Percentiles rank a stretch among this genome's conserved stretches.
Evolutionary conservation across 2,797 vertebrate genomes (phyloP).

Genomic region (Amphiprion clarkii): DNA sequence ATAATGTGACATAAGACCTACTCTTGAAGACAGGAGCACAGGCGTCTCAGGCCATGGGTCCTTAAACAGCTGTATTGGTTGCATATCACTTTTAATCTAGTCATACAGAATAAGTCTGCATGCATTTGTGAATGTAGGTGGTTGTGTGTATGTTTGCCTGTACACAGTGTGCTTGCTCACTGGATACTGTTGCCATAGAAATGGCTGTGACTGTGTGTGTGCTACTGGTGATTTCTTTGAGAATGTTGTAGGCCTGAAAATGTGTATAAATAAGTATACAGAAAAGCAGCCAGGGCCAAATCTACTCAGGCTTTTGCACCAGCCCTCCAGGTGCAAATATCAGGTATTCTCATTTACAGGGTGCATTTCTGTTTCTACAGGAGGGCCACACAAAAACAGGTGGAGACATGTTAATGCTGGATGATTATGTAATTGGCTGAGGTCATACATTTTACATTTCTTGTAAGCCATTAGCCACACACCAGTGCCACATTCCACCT

Average conservation of each 20-base stretch:
- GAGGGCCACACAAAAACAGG: background rate
- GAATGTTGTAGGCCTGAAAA: conserved; percentile 26
- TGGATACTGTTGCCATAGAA: conserved; percentile 83
- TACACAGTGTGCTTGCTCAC: conserved; percentile 52
- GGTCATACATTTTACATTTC: background rate
- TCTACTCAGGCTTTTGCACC: background rate
- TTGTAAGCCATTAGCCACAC: background rate
- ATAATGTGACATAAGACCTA: conserved; percentile 17
- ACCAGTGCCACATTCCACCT: background rate
- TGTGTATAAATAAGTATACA: background rate
- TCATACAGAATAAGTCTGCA: background rate
- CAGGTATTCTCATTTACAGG: background rate
- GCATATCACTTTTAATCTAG: background rate
- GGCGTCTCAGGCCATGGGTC: conserved; percentile 1
- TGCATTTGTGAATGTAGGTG: conserved; percentile 53
- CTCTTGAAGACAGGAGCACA: background rate
- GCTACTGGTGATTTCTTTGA: conserved; percentile 52
- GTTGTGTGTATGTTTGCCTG: conserved; percentile 48
- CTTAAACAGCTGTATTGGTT: background rate
- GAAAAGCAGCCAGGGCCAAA: background rate
- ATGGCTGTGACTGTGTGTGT: conserved; percentile 64
- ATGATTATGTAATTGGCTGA: conserved; percentile 5
- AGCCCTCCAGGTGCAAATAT: background rate
- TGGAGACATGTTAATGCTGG: background rate
- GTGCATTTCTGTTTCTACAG: too few relatives aligned